Evolutionary conservation across 2,888 invertebrate genomes (phyloP), one percentile per base, ranked within the genome.

Genomic region (Globia sparganii): DNA sequence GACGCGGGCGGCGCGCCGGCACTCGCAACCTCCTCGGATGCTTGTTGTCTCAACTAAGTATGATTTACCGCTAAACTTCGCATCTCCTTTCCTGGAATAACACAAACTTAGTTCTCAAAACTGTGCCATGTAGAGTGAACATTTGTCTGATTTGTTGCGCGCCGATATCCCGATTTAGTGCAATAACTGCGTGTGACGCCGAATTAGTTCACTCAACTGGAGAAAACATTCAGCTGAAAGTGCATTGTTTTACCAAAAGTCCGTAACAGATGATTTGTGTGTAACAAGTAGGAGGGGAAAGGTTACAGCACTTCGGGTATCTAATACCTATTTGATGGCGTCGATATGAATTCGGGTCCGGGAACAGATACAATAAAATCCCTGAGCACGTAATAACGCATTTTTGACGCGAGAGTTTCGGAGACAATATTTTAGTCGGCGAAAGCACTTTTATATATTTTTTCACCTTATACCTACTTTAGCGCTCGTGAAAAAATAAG

Each of bases 1-100:
- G 61, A n/a, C n/a, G 67, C 53, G 74, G 64, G 82, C 61, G 72
- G 56, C 68, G 72, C 72, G 65, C 59, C 79, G 76, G 76, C 84
- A 77, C 83, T 87, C 85, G 81, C 85, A 81, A 83, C 87, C 85
- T 89, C 79, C 83, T 90, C 89, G 90, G 87, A 90, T 89, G 90
- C 88, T 91, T 90, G 91, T 89, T 91, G 89, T 91, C 89, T 86
- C 90, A 89, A 90, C 91, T 92, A 90, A 92, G 89, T 91, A 91
- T 94, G 93, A 94, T 93, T 93, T 94, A 94, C 91, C 86, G 88
- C 87, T 87, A 91, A 94, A 94, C 92, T 94, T 94, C 80, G 85
- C 84, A 86, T 86, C 89, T 89, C 87, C 89, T 89, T 91, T 91
- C 90, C 88, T 90, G 89, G 88, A 92, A 92, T 91, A 91, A 90